Evolutionary conservation across 2,113 vertebrate species (phyloP).

Genomic region (Edolisoma coerulescens): DNA sequence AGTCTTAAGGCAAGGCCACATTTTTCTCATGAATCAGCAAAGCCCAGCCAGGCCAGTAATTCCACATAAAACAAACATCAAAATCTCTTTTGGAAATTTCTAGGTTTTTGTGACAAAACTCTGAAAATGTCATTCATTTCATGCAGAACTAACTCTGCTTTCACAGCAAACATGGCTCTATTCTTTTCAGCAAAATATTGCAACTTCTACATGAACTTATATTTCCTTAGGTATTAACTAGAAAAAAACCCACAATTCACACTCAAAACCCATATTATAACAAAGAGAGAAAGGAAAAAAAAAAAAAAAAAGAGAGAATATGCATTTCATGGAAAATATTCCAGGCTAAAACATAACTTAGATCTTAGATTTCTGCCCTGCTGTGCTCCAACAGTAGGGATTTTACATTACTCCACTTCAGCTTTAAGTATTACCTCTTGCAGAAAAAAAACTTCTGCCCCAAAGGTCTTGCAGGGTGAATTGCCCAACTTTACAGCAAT

Average conservation of each 20-base stretch:
- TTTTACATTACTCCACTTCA: neutral
- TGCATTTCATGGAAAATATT: neutral
- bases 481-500: slow-evolving; percentile 35
- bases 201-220: neutral
- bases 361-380: neutral
- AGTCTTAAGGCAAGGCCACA: neutral
- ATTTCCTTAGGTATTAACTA: neutral
- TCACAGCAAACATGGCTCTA: neutral
- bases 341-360: neutral
- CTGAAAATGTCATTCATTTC: neutral
- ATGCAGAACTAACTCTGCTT: neutral
- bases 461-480: neutral
- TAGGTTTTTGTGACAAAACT: neutral
- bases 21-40: neutral
- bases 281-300: neutral
- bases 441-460: neutral
- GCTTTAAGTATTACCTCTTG: neutral
- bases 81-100: neutral
- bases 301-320: neutral
- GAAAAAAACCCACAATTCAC: neutral
- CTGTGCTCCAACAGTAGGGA: neutral
- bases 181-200: neutral
- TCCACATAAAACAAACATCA: neutral
- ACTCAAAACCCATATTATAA: neutral
- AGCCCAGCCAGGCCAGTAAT: neutral